These are phyloP conservation scores for Phymatocera aterrima DNA, from an alignment of 2,888 invertebrate genomes.

Conservation along the genomic window DNA sequence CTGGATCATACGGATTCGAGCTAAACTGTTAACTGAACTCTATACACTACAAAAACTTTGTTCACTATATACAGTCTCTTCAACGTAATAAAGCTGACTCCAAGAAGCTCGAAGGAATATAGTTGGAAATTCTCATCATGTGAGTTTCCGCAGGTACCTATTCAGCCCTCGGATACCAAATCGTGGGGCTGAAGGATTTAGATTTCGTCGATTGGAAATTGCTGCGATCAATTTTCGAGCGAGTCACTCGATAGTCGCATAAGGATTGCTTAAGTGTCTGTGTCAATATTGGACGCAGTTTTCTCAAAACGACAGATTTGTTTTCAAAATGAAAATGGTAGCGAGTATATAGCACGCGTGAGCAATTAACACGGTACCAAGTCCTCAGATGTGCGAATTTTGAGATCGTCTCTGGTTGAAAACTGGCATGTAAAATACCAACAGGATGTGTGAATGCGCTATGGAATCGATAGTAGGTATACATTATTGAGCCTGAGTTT, in stretches of 20 bases:
- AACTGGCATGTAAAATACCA: background rate
- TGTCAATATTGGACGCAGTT: no score
- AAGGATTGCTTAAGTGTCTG: no score
- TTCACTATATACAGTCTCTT: slow-evolving; percentile 18
- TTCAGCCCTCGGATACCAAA: background rate
- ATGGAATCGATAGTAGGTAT: slow-evolving; percentile 19
- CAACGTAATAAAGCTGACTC: slow-evolving; percentile 27
- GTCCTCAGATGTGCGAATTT: no score
- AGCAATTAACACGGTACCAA: background rate
- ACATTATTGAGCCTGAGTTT: no score
- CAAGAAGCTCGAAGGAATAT: slow-evolving; percentile 8
- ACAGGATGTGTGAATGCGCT: background rate
- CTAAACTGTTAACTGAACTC: slow-evolving; percentile 40
- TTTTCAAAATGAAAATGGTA: no score
- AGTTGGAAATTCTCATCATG: background rate
- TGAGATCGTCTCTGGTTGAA: no score
- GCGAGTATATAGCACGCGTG: background rate
- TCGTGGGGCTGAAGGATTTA: background rate
- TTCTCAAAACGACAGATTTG: no score
- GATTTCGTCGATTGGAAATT: no score
- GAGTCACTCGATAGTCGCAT: no score
- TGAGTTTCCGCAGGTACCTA: background rate
- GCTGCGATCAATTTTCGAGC: no score
- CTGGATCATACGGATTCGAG: slow-evolving; percentile 24
- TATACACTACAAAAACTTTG: slow-evolving; percentile 15